A percentile compares a stretch with the other conserved stretches of the same genome.
These are phyloP conservation scores for Panthera uncia DNA, from an alignment of 2,113 vertebrate genomes.

Conservation along the genomic window DNA sequence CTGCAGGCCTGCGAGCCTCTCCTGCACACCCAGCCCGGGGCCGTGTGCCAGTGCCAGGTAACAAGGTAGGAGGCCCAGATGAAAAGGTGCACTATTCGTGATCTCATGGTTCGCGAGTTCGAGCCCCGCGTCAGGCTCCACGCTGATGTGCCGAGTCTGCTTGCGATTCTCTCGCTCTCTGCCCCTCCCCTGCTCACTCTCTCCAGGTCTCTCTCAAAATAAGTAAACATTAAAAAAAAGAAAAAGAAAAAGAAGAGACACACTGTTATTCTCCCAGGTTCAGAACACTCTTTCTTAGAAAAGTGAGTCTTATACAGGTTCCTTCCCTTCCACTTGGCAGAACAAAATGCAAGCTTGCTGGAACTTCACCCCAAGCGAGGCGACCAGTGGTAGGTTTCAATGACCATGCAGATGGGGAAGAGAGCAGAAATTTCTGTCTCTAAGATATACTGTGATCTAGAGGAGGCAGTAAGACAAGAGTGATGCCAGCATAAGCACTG, in stretches of 20 bases:
- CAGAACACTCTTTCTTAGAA: not conserved
- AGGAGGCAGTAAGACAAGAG: not conserved
- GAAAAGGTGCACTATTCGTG: fast-evolving
- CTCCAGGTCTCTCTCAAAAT: too few species aligned
- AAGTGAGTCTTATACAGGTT: not conserved
- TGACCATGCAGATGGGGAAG: fast-evolving
- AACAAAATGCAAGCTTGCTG: not conserved
- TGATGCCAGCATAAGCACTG: not conserved
- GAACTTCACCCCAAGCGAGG: not conserved
- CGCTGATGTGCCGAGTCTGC: too few species aligned
- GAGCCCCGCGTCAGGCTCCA: too few species aligned
- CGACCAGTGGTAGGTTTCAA: not conserved
- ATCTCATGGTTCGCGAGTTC: too few species aligned
- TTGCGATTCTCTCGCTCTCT: too few species aligned
- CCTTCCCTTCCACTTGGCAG: not conserved
- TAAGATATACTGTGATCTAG: not conserved
- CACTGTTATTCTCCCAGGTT: not conserved
- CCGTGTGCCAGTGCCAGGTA: fast-evolving
- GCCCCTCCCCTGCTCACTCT: too few species aligned
- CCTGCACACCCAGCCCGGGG: fast-evolving
- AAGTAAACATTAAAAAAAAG: too few species aligned
- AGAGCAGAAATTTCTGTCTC: not conserved
- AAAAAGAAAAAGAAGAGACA: not conserved
- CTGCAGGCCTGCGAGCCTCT: fast-evolving
- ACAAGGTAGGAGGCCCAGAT: not conserved